Evolutionary conservation across 2,113 vertebrate genomes (phyloP).

Genomic region (Salvelinus namaycush): DNA sequence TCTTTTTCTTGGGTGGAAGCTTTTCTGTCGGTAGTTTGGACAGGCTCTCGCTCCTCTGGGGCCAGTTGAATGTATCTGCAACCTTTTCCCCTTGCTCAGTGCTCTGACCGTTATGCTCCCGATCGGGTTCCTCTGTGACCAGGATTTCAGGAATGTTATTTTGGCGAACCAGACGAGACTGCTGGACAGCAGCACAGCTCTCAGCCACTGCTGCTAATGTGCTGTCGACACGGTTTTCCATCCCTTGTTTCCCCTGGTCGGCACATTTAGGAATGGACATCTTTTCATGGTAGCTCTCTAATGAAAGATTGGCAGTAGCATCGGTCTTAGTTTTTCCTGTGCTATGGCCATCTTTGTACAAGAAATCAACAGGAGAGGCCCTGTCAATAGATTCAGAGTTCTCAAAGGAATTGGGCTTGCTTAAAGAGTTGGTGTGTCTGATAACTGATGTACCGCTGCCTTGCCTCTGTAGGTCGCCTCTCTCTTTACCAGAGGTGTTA

Average conservation of each 20-base stretch:
- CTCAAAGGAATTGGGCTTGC: constrained; percentile 89
- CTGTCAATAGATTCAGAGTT: constrained; percentile 84
- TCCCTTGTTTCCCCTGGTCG: constrained; percentile 57
- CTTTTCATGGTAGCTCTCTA: constrained; percentile 64
- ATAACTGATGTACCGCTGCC: constrained; percentile 95
- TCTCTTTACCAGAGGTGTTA: constrained; percentile 71
- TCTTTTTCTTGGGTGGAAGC: constrained; percentile 96
- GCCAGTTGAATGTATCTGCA: constrained; percentile 91
- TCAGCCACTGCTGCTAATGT: constrained; percentile 59
- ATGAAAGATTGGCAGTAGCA: constrained; percentile 48
- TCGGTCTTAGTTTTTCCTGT: constrained; percentile 64
- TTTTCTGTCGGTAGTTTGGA: constrained; percentile 96
- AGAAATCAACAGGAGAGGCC: constrained; percentile 75
- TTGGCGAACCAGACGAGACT: constrained; percentile 89
- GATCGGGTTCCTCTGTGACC: constrained; percentile 95
- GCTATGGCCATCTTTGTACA: constrained; percentile 75
- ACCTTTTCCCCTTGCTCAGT: constrained; percentile 80
- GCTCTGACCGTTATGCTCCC: constrained; percentile 81
- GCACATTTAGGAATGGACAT: constrained; percentile 59
- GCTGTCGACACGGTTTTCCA: constrained; percentile 66
- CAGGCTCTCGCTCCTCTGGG: constrained; percentile 92
- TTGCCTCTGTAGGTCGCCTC: constrained; percentile 84
- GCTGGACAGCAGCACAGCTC: constrained; percentile 69
- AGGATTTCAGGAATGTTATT: constrained; percentile 97
- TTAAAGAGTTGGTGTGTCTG: constrained; percentile 95